Conservation (phyloP, 2,888 invertebrate genomes). For the Busseola fusca region DNA sequence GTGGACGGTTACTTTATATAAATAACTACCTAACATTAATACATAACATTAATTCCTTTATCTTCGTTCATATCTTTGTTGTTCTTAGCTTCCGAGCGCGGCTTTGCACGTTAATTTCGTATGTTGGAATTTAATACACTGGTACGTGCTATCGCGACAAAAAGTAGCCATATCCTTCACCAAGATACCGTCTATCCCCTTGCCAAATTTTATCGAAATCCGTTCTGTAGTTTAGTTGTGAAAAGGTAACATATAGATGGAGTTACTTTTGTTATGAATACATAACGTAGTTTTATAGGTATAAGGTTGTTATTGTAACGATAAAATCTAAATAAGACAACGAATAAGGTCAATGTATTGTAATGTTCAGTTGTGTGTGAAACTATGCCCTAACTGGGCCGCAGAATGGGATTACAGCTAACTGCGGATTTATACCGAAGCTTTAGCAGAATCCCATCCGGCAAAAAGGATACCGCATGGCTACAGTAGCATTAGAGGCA, state of each 20-base stretch:
- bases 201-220: neutral
- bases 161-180: neutral
- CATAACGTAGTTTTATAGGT: neutral
- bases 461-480: constrained; percentile 76
- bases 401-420: constrained; percentile 81
- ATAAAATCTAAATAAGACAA: constrained; percentile 62
- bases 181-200: neutral
- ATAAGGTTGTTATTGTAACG: constrained; percentile 25
- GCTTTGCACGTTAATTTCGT: too few relatives aligned
- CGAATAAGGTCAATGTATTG: constrained; percentile 71
- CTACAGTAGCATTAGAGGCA: constrained; percentile 74
- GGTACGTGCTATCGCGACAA: neutral
- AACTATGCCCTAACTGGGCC: constrained; percentile 76
- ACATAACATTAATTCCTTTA: neutral
- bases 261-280: neutral
- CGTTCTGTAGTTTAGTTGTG: neutral
- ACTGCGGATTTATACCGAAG: constrained; percentile 83
- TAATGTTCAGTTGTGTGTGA: constrained; percentile 76
- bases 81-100: neutral
- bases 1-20: neutral
- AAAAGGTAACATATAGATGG: neutral
- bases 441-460: constrained; percentile 79
- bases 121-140: neutral
- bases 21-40: neutral
- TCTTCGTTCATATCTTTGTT: neutral